Conservation (phyloP, 2,113 vertebrate species). For the Indicator indicator region DNA sequence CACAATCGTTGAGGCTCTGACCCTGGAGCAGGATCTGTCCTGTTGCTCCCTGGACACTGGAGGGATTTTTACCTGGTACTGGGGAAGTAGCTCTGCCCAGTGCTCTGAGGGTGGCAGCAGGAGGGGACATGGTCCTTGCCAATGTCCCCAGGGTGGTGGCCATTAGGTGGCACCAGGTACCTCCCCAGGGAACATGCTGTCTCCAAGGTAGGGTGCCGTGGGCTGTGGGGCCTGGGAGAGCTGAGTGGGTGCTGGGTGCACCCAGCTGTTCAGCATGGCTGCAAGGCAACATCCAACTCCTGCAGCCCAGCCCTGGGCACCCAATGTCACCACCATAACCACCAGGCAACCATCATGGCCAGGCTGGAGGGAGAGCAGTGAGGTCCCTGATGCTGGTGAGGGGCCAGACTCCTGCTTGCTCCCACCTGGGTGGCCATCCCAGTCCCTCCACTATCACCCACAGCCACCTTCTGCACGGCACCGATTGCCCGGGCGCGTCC, state of each 20-base stretch:
- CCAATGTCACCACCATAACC: not conserved
- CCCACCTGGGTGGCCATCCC: too few species aligned
- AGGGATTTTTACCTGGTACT: not conserved
- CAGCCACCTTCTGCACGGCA: not conserved
- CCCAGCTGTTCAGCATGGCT: not conserved
- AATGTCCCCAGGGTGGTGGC: not conserved
- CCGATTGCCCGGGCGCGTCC: constrained; percentile 9
- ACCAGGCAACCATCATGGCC: not conserved
- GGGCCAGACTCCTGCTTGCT: too few species aligned
- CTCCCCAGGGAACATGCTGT: not conserved
- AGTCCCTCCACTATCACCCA: not conserved
- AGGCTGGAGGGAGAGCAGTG: too few species aligned
- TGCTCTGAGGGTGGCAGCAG: too few species aligned
- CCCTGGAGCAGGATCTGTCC: not conserved
- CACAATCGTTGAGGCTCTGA: not conserved
- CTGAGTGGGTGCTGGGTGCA: not conserved
- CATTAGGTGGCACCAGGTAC: not conserved
- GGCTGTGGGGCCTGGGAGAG: not conserved
- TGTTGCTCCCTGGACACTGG: not conserved
- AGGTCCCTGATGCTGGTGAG: not conserved
- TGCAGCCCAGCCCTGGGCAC: not conserved
- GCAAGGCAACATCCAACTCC: not conserved
- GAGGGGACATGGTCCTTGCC: not conserved
- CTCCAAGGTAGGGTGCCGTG: not conserved
- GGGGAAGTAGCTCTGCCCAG: not conserved